Evolutionary conservation across 2,113 vertebrate species (phyloP).

Genomic region (Sylvia atricapilla): DNA sequence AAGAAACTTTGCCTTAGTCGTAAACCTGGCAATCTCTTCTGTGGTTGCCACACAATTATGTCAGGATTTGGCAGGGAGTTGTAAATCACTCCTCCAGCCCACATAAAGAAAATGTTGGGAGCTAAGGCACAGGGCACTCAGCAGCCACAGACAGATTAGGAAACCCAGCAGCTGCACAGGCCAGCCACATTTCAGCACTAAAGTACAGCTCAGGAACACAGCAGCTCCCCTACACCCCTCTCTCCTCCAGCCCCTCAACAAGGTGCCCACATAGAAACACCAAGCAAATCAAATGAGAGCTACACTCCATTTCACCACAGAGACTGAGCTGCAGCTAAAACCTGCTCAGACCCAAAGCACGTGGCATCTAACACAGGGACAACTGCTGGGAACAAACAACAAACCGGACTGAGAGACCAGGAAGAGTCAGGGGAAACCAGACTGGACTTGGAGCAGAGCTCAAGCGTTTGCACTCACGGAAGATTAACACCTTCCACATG

Average conservation of each 20-base stretch:
- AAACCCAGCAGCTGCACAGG: not conserved
- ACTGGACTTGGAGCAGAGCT: not conserved
- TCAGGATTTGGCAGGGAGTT: slow-evolving; percentile 13
- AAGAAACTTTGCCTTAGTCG: slow-evolving; percentile 37
- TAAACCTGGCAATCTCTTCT: not conserved
- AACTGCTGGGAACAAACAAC: not conserved
- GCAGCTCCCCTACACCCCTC: fast-evolving
- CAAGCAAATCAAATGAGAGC: fast-evolving
- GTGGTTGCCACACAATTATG: slow-evolving; percentile 8
- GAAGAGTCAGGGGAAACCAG: not conserved
- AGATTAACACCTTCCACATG: not conserved
- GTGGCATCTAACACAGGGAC: not conserved
- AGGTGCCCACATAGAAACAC: not conserved
- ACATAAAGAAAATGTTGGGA: not conserved
- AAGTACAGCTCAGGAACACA: not conserved
- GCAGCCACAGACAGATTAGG: not conserved
- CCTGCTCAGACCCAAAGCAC: not conserved
- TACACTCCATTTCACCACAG: not conserved
- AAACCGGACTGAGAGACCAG: not conserved
- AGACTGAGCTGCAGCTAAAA: not conserved
- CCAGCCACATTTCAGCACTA: not conserved
- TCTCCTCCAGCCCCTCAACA: not conserved
- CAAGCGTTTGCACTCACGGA: not conserved
- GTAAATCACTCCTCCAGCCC: not conserved
- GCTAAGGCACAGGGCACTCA: not conserved